phyloP scores from a whole-genome alignment of 37 sponge, comb jelly and placozoan genomes.

The Amphimedon queenslandica region DNA sequence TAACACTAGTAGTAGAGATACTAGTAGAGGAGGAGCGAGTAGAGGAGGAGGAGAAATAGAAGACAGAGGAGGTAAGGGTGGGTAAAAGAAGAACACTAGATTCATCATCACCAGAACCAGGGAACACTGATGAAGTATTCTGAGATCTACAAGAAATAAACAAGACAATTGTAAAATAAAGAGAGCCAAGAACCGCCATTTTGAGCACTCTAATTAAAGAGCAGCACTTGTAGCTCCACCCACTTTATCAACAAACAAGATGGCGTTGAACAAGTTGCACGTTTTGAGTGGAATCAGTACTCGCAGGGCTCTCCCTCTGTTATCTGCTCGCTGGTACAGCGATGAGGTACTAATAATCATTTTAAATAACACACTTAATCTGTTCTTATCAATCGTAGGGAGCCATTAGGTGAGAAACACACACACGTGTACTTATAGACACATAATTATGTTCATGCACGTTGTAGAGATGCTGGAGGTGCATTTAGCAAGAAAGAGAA shows the following conservation, averaged over 20 bases:
- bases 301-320: neutral
- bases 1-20: too few species aligned
- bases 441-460: neutral
- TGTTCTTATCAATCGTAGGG: neutral
- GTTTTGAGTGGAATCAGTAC: too few species aligned
- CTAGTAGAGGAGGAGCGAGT: neutral
- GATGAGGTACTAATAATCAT: neutral
- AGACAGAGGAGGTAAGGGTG: neutral
- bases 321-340: neutral
- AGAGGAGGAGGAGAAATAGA: neutral
- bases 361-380: neutral
- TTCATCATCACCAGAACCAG: too few species aligned
- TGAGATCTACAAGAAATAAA: too few species aligned
- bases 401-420: neutral
- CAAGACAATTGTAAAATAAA: too few species aligned
- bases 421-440: neutral
- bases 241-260: too few species aligned
- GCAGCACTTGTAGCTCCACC: too few species aligned
- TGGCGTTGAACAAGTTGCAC: too few species aligned
- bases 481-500: slow-evolving; percentile 49
- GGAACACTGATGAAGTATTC: too few species aligned
- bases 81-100: too few species aligned
- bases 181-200: too few species aligned
- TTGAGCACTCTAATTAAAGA: too few species aligned
- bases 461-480: slow-evolving; percentile 52